A percentile compares a stretch with the other conserved stretches of the same genome.
Evolutionary conservation across 2,113 vertebrate species (phyloP).

Genomic region (Plotosus lineatus): DNA sequence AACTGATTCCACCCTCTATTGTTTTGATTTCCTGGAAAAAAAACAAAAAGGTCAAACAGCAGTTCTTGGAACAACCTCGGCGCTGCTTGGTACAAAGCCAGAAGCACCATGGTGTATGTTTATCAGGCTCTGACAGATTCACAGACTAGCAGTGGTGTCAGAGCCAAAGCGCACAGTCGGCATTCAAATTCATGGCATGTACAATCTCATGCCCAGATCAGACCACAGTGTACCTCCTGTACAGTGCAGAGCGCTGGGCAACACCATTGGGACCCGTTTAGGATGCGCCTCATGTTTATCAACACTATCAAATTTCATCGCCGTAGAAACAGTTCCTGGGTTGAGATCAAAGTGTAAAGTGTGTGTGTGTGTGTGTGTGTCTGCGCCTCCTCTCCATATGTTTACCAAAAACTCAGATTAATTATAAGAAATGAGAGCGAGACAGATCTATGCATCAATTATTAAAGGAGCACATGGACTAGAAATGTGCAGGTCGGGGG

Average conservation of each 20-base stretch:
- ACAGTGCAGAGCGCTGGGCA: conserved; percentile 9
- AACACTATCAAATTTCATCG: conserved; percentile 38
- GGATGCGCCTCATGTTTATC: background rate
- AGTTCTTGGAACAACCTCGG: background rate
- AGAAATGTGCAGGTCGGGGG: background rate
- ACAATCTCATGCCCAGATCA: conserved; percentile 1
- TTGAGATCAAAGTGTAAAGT: background rate
- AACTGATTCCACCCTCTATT: background rate
- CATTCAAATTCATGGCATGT: conserved; percentile 41
- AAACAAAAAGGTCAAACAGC: background rate
- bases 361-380: background rate
- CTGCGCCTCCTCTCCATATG: background rate
- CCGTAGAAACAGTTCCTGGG: conserved; percentile 22
- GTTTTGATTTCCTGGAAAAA: conserved; percentile 4
- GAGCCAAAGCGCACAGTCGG: conserved; percentile 10
- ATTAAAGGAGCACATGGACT: background rate
- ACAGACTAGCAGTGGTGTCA: background rate
- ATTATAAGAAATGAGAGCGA: background rate
- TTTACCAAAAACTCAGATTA: background rate
- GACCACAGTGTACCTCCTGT: background rate
- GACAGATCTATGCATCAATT: background rate
- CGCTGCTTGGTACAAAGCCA: background rate
- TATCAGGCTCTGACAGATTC: conserved; percentile 20
- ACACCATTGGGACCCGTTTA: background rate
- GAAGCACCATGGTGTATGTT: background rate